Evolutionary conservation across 2,797 vertebrate genomes (phyloP), one percentile per base, ranked within the genome.

Genomic region (Helicolenus hilgendorfi): DNA sequence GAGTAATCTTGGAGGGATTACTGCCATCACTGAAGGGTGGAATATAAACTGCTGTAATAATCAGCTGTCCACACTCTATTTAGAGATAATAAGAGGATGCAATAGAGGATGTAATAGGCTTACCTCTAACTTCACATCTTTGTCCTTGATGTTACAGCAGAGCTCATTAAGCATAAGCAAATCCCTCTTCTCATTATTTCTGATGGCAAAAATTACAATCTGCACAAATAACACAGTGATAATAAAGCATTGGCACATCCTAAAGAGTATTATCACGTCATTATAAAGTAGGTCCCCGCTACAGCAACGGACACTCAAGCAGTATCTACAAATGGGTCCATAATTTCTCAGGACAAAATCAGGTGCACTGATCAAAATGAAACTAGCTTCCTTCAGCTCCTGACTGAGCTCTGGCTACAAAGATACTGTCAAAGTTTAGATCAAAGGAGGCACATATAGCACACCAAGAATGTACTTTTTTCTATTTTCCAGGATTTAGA

Each of bases 31-130:
- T 83, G 60, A 92, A 83, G 81, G 55, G 62, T 58, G 74, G 68
- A 69, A 81, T 73, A 74, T 69, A 90, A 89, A 89, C 77, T 72
- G 73, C 72, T 64, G 78, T 77, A 91, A 80, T 92, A 91, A 92
- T 87, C 82, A 91, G 68, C 86, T 81, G 92, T 83, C 89, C 80
- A 89, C 73, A 88, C 83, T 87, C 81, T 89, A 90, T 86, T 89
- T 75, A 86, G 38, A 86, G 84, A 89, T 89, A 85, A 84, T 84
- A 85, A 79, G 56, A 64, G 71, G 78, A 84, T 11, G 81, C 80
- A 87, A 64, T 27, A 68, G 84, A 85, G 72, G 85, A 82, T 80
- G 72, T 87, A 91, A 87, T 83, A 68, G 72, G 71, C 73, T 86
- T 84, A 89, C 72, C 60, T 78, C 80, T 14, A 82, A 81, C 76